Conservation (phyloP, 2,888 invertebrate species). For the Pachymerium ferrugineum region DNA sequence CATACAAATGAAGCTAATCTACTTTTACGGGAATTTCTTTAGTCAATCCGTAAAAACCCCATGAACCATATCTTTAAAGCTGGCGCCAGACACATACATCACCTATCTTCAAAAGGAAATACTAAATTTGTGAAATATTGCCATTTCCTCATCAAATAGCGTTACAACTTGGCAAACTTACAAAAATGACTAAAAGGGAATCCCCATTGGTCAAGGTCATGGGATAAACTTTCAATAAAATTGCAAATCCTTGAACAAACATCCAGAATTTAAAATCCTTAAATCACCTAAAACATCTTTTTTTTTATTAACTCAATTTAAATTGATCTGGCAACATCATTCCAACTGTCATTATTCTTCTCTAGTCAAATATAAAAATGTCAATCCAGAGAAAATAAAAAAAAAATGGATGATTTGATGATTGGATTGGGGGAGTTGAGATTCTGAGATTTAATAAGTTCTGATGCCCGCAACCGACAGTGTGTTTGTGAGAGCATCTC, state of each 20-base stretch:
- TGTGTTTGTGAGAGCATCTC: background rate
- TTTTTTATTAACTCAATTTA: background rate
- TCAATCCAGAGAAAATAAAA: background rate
- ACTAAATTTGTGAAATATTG: background rate
- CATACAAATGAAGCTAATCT: no score
- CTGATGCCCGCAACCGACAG: background rate
- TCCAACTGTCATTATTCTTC: background rate
- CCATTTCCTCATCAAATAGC: background rate
- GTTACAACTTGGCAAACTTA: background rate
- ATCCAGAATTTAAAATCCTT: background rate
- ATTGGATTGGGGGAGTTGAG: background rate
- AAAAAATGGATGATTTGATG: background rate
- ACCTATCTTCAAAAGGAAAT: background rate
- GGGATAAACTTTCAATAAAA: background rate
- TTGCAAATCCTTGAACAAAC: background rate
- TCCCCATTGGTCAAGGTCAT: background rate
- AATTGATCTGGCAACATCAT: background rate
- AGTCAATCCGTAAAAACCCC: no score
- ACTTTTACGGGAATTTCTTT: no score
- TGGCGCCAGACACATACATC: no score
- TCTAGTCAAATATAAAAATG: background rate
- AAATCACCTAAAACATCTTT: background rate
- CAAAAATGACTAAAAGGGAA: constrained; percentile 3
- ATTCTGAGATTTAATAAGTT: constrained; percentile 4
- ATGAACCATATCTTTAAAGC: no score